Base-by-base conservation (phyloP, 1,140 invertebrate species). In the Saccostrea glomerata region DNA sequence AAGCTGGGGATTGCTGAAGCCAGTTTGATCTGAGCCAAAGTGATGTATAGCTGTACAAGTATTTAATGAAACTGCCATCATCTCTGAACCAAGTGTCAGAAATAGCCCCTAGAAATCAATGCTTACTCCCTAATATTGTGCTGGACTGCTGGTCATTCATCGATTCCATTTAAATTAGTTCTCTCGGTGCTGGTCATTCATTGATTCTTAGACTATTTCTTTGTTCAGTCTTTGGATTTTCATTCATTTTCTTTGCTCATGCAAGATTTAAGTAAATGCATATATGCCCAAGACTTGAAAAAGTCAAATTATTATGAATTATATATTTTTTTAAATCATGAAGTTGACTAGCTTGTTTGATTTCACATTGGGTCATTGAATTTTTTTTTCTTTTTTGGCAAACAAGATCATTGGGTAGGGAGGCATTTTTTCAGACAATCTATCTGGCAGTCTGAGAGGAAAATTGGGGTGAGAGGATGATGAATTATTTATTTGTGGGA, bases 401-500 rank as follows among this genome's bases (percentile, higher is more conserved):
- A 47, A 47, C 47, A 47, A 47, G 5, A 47, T 47, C 1, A 47
- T 47, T 47, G 9, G 47, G 9, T 2, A 47, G 47, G 47, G 47
- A 47, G 47, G 9, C 5, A 6, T 9, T 47, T 6, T 2, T 5
- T 47, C 47, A 47, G 47, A 47, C 5, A 9, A 5, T 47, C 58
- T 63, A 17, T 20, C 58, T 63, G 15, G 17, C 0, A 63, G 17
- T 6, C 58, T 20, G 58, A 0, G 58, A 63, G 58, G 17, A 63
- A 63, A 63, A 17, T 63, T 17, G 13, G 58, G 13, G 13, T 12
- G 13, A 20, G 58, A 15, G 15, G 17, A n/a, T 5, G 58, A 63
- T 63, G 58, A 63, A 63, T 20, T 63, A 63, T 63, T 63, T n/a
- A 63, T 63, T 63, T 63, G 58, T 63, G n/a, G 58, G 58, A n/a